phyloP scores from a whole-genome alignment of 2,113 vertebrate genomes.

The Sturnus vulgaris region DNA sequence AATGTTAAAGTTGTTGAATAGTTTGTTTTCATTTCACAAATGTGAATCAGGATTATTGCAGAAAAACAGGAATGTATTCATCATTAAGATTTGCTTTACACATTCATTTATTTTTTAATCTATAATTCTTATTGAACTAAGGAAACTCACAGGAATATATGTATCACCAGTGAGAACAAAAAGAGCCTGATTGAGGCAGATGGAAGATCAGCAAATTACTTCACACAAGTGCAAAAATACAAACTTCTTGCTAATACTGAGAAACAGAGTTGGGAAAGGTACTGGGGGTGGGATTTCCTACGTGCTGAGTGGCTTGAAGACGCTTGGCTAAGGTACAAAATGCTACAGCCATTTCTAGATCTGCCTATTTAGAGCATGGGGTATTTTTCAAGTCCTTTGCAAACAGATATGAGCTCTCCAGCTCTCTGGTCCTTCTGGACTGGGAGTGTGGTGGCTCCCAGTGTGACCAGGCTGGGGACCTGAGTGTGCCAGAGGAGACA shows the following conservation, averaged over 20 bases:
- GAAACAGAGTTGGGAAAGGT: background rate
- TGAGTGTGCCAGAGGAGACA: background rate
- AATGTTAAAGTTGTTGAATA: constrained; percentile 41
- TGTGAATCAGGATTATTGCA: constrained; percentile 26
- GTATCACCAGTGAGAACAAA: constrained; percentile 27
- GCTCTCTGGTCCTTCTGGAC: background rate
- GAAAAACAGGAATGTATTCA: constrained; percentile 31
- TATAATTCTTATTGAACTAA: constrained; percentile 60
- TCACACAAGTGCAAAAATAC: background rate
- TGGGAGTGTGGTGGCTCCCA: background rate
- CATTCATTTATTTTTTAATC: constrained; percentile 62
- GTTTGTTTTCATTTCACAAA: constrained; percentile 56
- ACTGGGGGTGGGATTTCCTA: background rate
- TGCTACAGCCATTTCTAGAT: background rate
- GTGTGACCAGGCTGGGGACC: background rate
- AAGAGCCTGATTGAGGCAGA: constrained; percentile 16
- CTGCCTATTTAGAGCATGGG: background rate
- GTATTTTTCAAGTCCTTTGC: background rate
- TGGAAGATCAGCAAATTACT: constrained; percentile 9
- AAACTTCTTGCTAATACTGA: background rate
- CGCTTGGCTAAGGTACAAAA: background rate
- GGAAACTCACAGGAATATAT: constrained; percentile 18
- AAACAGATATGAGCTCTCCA: background rate
- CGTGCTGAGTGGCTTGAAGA: accelerated
- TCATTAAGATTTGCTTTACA: constrained; percentile 58